phyloP scores from a whole-genome alignment of 1,140 invertebrate species.

The Pachypeltis micranthus region DNA sequence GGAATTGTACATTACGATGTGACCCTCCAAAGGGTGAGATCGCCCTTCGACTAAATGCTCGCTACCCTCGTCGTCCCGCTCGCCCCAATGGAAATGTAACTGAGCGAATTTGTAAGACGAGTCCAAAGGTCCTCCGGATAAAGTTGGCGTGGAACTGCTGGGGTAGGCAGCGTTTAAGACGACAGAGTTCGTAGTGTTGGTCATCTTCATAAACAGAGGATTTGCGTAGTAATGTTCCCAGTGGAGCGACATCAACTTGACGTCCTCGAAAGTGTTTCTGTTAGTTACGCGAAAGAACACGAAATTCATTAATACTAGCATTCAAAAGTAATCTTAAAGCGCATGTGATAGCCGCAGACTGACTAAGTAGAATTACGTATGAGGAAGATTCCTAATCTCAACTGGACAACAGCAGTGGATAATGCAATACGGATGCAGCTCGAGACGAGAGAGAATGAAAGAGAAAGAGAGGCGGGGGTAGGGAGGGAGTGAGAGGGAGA shows the following conservation, averaged over 20 bases:
- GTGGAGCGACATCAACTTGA: neutral
- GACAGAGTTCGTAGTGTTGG: neutral
- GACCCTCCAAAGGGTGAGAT: neutral
- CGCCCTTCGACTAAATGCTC: neutral
- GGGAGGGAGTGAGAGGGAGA: too few relatives aligned
- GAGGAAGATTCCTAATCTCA: neutral
- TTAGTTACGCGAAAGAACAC: too few relatives aligned
- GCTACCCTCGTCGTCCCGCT: neutral
- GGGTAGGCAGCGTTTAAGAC: neutral
- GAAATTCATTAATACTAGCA: neutral
- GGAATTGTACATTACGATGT: neutral
- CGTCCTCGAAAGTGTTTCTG: neutral
- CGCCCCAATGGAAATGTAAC: constrained; percentile 2
- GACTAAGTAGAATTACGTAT: neutral
- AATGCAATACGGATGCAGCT: too few relatives aligned
- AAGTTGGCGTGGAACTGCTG: neutral
- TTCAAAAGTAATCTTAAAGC: too few relatives aligned
- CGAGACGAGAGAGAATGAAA: too few relatives aligned
- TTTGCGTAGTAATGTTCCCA: neutral
- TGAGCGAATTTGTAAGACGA: neutral
- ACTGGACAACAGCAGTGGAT: neutral
- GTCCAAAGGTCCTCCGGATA: neutral
- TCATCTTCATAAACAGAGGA: neutral
- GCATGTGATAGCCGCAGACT: neutral
- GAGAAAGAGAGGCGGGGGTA: too few relatives aligned